A percentile compares a stretch with the other conserved stretches of the same genome.
Conservation (phyloP, 2,113 vertebrate species). For the Nothocercus julius region DNA sequence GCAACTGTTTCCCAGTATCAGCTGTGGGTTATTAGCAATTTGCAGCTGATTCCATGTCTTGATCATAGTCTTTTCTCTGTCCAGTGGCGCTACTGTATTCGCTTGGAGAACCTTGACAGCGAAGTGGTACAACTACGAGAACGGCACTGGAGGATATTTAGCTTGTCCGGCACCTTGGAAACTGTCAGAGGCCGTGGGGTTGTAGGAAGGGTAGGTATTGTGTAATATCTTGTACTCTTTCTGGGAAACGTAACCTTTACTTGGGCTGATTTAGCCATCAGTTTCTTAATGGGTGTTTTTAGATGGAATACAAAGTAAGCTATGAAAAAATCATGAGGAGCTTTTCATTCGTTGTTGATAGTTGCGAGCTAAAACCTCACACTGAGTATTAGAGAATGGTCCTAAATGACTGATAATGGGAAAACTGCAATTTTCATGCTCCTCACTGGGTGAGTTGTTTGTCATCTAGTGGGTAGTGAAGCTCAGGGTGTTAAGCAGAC, state of each 20-base stretch:
- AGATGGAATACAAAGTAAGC: background rate
- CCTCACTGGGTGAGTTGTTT: background rate
- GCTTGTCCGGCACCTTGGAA: slow-evolving; percentile 95
- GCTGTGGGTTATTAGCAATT: background rate
- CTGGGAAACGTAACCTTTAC: accelerated
- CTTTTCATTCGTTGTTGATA: background rate
- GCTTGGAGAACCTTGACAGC: slow-evolving; percentile 92
- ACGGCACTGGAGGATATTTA: slow-evolving; percentile 98
- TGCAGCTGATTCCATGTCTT: background rate
- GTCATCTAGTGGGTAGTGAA: background rate
- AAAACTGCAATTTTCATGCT: background rate
- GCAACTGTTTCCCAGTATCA: background rate
- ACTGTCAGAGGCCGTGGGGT: slow-evolving; percentile 94
- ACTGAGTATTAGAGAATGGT: background rate
- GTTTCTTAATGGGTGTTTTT: background rate
- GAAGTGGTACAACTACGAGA: slow-evolving; percentile 97
- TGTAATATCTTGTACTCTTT: background rate
- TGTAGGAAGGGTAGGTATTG: slow-evolving; percentile 87
- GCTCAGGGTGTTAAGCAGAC: background rate
- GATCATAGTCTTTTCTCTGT: background rate
- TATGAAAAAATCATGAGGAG: background rate
- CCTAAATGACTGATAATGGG: background rate
- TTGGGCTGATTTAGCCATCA: background rate
- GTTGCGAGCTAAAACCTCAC: background rate
- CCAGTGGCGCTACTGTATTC: slow-evolving; percentile 98